A percentile compares a stretch with the other conserved stretches of the same genome.
Evolutionary conservation across 2,113 vertebrate genomes (phyloP).

Genomic region (Pangasianodon hypophthalmus): DNA sequence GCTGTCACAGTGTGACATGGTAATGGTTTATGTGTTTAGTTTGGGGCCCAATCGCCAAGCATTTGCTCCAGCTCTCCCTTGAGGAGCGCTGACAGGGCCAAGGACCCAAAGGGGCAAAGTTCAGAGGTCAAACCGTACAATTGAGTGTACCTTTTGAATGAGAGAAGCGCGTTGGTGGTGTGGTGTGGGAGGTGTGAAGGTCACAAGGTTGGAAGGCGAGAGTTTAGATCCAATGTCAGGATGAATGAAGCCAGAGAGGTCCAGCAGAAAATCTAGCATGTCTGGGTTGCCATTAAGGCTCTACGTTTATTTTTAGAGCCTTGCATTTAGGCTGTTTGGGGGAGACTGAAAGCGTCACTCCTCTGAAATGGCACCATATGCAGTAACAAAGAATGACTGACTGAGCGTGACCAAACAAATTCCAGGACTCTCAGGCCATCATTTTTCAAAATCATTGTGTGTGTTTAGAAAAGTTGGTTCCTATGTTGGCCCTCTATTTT

Average conservation of each 20-base stretch:
- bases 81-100: slow-evolving; percentile 68
- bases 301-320: slow-evolving; percentile 70
- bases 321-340: slow-evolving; percentile 55
- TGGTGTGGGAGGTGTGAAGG: slow-evolving; percentile 60
- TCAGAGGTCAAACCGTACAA: slow-evolving; percentile 66
- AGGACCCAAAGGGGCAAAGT: slow-evolving; percentile 60
- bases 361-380: slow-evolving; percentile 52
- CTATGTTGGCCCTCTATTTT: not conserved
- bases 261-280: slow-evolving; percentile 67
- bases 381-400: slow-evolving; percentile 22
- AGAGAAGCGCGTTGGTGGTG: slow-evolving; percentile 37
- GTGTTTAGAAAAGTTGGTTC: slow-evolving; percentile 13
- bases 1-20: slow-evolving; percentile 28
- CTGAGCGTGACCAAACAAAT: not conserved
- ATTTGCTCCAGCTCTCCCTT: slow-evolving; percentile 56
- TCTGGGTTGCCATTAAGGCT: slow-evolving; percentile 71
- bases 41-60: slow-evolving; percentile 52
- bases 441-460: not conserved
- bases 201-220: slow-evolving; percentile 58
- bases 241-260: slow-evolving; percentile 70
- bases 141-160: slow-evolving; percentile 53
- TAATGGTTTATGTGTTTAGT: slow-evolving; percentile 52
- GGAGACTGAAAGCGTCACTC: slow-evolving; percentile 16
- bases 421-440: not conserved
- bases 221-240: slow-evolving; percentile 68